These are phyloP conservation scores for Leuciscus idus DNA, from an alignment of 2,113 vertebrate genomes.

Conservation along the genomic window DNA sequence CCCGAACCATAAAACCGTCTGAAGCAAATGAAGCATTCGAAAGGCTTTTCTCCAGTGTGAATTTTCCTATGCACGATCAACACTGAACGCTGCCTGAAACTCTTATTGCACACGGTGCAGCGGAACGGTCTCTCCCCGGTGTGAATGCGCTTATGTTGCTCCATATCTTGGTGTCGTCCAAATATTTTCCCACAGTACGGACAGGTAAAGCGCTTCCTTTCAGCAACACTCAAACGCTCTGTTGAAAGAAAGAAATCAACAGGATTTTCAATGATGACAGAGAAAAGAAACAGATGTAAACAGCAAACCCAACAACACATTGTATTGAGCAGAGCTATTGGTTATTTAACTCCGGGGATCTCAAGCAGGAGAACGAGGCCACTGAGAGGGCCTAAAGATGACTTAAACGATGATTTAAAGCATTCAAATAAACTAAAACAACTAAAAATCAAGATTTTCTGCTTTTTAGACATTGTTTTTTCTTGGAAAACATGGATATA, in stretches of 20 bases:
- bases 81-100: conserved; percentile 43
- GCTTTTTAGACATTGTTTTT: background rate
- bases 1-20: conserved; percentile 48
- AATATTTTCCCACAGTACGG: conserved; percentile 42
- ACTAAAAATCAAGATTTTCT: background rate
- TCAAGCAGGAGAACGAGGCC: background rate
- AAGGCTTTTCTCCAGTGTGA: conserved; percentile 49
- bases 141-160: conserved; percentile 46
- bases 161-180: conserved; percentile 28
- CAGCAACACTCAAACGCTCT: conserved; percentile 33
- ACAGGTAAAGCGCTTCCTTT: conserved; percentile 37
- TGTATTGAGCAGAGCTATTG: background rate
- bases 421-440: background rate
- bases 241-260: background rate
- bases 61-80: conserved; percentile 46
- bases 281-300: background rate
- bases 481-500: background rate
- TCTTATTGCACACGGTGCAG: conserved; percentile 42
- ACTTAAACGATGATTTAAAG: background rate
- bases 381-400: background rate
- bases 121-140: conserved; percentile 48
- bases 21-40: conserved; percentile 45
- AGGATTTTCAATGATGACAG: background rate
- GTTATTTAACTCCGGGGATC: background rate
- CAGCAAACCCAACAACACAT: background rate